A percentile compares a stretch with the other conserved stretches of the same genome.
These are phyloP conservation scores for Dione juno DNA, from an alignment of 2,888 invertebrate genomes.

Conservation along the genomic window DNA sequence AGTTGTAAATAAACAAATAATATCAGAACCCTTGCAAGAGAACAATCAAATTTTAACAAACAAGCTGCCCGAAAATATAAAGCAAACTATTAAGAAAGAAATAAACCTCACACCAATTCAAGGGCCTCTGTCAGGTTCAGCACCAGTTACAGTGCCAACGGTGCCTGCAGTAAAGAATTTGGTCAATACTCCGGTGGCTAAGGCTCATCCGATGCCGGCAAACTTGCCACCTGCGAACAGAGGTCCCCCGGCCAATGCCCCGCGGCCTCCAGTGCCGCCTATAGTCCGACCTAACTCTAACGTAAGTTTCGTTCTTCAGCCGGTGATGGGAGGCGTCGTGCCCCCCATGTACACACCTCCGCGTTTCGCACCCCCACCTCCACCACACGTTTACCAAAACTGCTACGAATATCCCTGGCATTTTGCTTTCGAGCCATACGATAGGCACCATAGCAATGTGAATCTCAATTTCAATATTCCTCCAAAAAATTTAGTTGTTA, in stretches of 20 bases:
- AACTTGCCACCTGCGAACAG: constrained; percentile 48
- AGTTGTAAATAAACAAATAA: constrained; percentile 21
- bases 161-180: constrained; percentile 48
- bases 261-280: constrained; percentile 42
- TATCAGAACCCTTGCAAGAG: constrained; percentile 49
- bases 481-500: constrained; percentile 72
- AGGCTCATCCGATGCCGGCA: constrained; percentile 57
- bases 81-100: constrained; percentile 51
- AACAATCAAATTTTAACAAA: constrained; percentile 57
- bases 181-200: constrained; percentile 52
- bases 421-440: constrained; percentile 71
- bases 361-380: constrained; percentile 51
- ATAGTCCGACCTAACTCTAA: constrained; percentile 62
- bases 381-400: constrained; percentile 63
- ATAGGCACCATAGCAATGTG: constrained; percentile 66
- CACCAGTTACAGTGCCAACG: constrained; percentile 47
- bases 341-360: constrained; percentile 60
- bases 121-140: constrained; percentile 17
- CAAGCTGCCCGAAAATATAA: constrained; percentile 50
- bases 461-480: constrained; percentile 75
- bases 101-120: constrained; percentile 17
- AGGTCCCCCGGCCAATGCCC: constrained; percentile 47
- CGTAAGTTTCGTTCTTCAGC: constrained; percentile 76
- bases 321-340: constrained; percentile 63
- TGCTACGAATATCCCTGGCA: constrained; percentile 78